Evolutionary conservation across 2,797 vertebrate species (phyloP).

Genomic region (Lacerta agilis): DNA sequence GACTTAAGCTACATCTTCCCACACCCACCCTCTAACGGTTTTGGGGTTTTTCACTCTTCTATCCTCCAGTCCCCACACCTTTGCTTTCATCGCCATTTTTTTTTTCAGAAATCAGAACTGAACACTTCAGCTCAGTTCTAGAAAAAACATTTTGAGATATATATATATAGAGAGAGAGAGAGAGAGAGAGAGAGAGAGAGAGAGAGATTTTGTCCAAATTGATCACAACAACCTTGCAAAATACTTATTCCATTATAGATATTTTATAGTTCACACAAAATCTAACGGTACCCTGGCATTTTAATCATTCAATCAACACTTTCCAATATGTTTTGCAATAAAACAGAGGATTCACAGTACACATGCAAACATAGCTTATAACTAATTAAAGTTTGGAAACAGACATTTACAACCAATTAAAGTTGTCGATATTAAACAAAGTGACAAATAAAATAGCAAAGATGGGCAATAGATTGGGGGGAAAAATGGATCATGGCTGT

Average conservation of each 20-base stretch:
- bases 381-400: neutral
- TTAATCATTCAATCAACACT: constrained; percentile 43
- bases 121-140: neutral
- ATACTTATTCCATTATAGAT: constrained; percentile 51
- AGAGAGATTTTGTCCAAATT: constrained; percentile 26
- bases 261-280: constrained; percentile 46
- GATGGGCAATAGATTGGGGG: neutral
- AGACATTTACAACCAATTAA: neutral
- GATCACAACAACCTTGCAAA: neutral
- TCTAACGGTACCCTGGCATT: constrained; percentile 30
- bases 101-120: neutral
- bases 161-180: constrained; percentile 32
- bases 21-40: neutral
- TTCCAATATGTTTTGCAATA: neutral
- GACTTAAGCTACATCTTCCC: neutral
- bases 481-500: neutral
- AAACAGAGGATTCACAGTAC: neutral
- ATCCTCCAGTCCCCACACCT: neutral
- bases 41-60: neutral
- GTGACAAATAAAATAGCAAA: neutral
- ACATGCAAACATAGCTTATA: neutral
- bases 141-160: neutral
- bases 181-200: no score
- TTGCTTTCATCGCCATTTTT: neutral
- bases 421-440: neutral